Evolutionary conservation across 2,888 invertebrate species (phyloP), one percentile per base, ranked within the genome.

Genomic region (Nipponacmea schrenckii): DNA sequence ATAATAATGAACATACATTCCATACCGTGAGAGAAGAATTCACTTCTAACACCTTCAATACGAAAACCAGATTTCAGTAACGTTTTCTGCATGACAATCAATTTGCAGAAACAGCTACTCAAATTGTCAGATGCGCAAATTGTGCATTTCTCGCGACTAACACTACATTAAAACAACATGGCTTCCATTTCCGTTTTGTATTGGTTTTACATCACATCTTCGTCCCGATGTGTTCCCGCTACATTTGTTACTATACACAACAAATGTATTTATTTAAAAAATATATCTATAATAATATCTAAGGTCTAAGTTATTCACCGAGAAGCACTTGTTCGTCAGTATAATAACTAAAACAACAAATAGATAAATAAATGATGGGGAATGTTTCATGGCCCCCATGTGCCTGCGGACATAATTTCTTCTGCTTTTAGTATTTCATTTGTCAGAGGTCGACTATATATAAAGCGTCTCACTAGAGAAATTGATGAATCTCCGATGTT

Each of bases 231-330:
- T 10, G 39, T 39, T 39, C 39, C 39, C 8, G 39, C 39, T 39
- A 39, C 39, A 39, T 2, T 39, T 69, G 64, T 50, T 69, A 50
- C 62, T 31, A 64, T 63, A 63, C 20, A 69, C 45, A 69, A 69
- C 69, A 69, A 69, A 69, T 69, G 69, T 69, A 69, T 69, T 69
- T 69, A 56, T 69, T 69, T 63, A 69, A 44, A 69, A 69, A 69
- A 69, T 69, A 69, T 44, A 20, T 63, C n/a, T 39, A 50, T 39
- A 45, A 69, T 69, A 56, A 64, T 64, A 64, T 62, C 63, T 39
- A 39, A 63, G n/a, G 69, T 24, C 31, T 56, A 63, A 64, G 63
- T 69, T 69, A 69, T 69, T 69, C 64, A 17, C 45, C 12, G 20
- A 69, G 64, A 62, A 63, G 45, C 63, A 64, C 63, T 62, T 69